phyloP scores from a whole-genome alignment of 2,797 vertebrate species.

The Lutjanus argentimaculatus region DNA sequence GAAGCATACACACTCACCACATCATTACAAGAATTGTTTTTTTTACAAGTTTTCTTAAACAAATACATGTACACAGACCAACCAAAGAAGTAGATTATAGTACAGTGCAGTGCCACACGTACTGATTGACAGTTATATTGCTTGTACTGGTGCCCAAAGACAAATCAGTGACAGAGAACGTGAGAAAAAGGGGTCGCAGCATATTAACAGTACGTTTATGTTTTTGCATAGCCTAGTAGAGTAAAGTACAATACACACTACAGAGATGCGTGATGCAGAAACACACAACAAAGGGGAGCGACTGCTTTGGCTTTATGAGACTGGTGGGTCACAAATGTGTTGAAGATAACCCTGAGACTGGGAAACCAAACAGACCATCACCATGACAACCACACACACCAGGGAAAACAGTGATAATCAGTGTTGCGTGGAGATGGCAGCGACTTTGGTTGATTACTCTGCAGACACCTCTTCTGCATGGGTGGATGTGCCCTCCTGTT shows the following conservation, averaged over 20 bases:
- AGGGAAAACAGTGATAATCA: neutral
- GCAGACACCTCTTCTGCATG: slow-evolving; percentile 19
- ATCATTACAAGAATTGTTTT: slow-evolving; percentile 42
- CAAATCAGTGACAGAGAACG: slow-evolving; percentile 44
- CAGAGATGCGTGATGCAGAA: slow-evolving; percentile 69
- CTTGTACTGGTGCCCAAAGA: slow-evolving; percentile 75
- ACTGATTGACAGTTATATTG: slow-evolving; percentile 79
- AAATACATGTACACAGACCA: slow-evolving; percentile 68
- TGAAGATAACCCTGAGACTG: slow-evolving; percentile 76
- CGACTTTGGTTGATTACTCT: slow-evolving; percentile 50
- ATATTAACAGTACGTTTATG: slow-evolving; percentile 77
- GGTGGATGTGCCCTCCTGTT: slow-evolving; percentile 10
- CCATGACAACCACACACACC: slow-evolving; percentile 1
- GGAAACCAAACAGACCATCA: slow-evolving; percentile 53
- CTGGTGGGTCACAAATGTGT: slow-evolving; percentile 21
- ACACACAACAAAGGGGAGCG: slow-evolving; percentile 1
- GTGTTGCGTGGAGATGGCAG: slow-evolving; percentile 15
- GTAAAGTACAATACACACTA: slow-evolving; percentile 69
- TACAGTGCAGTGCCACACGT: slow-evolving; percentile 76
- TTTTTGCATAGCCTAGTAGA: slow-evolving; percentile 87
- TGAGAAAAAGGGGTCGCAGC: slow-evolving; percentile 69
- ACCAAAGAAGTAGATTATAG: slow-evolving; percentile 72
- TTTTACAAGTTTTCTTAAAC: slow-evolving; percentile 61
- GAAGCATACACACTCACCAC: slow-evolving; percentile 61
- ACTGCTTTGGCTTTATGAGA: slow-evolving; percentile 77